Evolutionary conservation across 2,113 vertebrate species (phyloP).

Genomic region (Clarias macrocephalus): DNA sequence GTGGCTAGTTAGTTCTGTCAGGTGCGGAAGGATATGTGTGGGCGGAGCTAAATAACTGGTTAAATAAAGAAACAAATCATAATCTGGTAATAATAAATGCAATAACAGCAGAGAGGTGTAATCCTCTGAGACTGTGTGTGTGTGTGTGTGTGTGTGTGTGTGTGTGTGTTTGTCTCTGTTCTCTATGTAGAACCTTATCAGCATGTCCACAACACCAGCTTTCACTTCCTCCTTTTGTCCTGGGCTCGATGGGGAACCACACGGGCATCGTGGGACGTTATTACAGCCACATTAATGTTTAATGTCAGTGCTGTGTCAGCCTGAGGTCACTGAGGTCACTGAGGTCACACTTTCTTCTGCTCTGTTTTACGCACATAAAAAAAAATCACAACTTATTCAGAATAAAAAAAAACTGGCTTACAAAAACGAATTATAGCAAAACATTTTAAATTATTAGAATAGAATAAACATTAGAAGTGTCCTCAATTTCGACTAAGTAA

Average conservation of each 20-base stretch:
- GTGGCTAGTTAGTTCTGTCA: no score
- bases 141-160: conserved; percentile 12
- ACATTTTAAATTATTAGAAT: background rate
- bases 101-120: background rate
- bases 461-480: background rate
- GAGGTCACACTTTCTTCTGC: background rate
- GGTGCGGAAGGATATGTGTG: background rate
- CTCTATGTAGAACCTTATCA: conserved; percentile 32
- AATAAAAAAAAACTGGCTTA: background rate
- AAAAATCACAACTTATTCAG: background rate
- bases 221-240: conserved; percentile 50
- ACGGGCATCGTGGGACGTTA: background rate
- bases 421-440: background rate
- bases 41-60: background rate
- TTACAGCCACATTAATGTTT: background rate
- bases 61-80: background rate
- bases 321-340: background rate
- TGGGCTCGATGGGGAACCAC: background rate
- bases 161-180: background rate
- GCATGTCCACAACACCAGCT: conserved; percentile 11
- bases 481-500: no score
- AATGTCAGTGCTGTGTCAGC: background rate
- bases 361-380: no score
- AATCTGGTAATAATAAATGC: background rate
- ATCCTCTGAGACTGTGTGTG: conserved; percentile 5